These are phyloP conservation scores for Caenorhabditis sinica DNA, from an alignment of 2,888 invertebrate species.

Conservation along the genomic window DNA sequence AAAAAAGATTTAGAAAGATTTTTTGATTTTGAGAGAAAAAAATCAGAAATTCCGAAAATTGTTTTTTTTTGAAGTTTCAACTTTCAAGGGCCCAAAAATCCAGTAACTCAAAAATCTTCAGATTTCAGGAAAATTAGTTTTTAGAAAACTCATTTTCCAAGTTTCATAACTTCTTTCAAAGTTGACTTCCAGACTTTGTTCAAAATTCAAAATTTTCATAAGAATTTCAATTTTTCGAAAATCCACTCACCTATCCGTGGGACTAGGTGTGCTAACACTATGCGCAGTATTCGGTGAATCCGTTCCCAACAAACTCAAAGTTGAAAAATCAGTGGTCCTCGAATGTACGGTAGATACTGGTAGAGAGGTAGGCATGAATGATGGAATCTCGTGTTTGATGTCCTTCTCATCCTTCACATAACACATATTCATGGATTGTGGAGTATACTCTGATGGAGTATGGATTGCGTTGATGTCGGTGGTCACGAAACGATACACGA, in stretches of 20 bases:
- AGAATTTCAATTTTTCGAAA: not conserved
- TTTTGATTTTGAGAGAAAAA: not conserved
- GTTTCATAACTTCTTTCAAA: not conserved
- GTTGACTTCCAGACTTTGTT: not conserved
- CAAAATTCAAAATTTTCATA: not conserved
- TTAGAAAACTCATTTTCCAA: not conserved
- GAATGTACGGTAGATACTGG: not conserved
- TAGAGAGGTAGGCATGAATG: not conserved
- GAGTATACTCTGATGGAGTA: not conserved
- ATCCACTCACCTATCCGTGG: conserved; percentile 53
- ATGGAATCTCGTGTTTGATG: conserved; percentile 13
- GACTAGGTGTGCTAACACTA: conserved; percentile 61
- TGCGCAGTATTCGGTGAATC: conserved; percentile 36
- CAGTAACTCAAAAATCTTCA: no score
- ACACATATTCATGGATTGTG: conserved; percentile 20
- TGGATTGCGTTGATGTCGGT: conserved; percentile 24
- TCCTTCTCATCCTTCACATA: conserved; percentile 54
- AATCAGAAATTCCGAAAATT: no score
- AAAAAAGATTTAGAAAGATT: no score
- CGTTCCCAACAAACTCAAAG: conserved; percentile 50
- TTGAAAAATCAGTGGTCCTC: conserved; percentile 39
- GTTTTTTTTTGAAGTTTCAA: no score
- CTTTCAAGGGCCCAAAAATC: no score
- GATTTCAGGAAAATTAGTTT: not conserved
- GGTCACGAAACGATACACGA: conserved; percentile 84